Conservation (phyloP, 2,888 invertebrate species). For the Perithous albicinctus region DNA sequence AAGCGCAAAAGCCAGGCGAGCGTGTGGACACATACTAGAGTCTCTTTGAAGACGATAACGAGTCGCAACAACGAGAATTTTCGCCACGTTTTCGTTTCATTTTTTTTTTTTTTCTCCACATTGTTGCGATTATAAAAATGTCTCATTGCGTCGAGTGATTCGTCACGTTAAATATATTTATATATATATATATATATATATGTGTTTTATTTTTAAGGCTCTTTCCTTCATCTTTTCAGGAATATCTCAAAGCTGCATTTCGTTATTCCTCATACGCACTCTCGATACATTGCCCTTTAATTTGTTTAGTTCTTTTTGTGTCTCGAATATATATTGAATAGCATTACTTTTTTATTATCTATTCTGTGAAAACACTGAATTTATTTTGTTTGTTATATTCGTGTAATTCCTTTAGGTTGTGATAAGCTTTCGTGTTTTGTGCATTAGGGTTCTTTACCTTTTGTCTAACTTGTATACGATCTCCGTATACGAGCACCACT, state of each 20-base stretch:
- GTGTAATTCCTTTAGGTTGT: conserved; percentile 13
- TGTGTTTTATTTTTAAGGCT: conserved; percentile 24
- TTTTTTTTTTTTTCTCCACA: conserved; percentile 30
- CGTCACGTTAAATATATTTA: background rate
- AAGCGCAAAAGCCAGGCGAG: conserved; percentile 68
- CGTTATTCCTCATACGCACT: conserved; percentile 45
- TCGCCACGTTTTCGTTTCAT: background rate
- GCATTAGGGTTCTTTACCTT: conserved; percentile 83
- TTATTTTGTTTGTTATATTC: conserved; percentile 7
- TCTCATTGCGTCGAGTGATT: conserved; percentile 14
- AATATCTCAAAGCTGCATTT: conserved; percentile 43
- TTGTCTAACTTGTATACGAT: conserved; percentile 86
- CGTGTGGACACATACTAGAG: conserved; percentile 56
- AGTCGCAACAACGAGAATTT: conserved; percentile 50
- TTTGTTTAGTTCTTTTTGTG: conserved; percentile 4
- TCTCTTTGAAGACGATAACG: conserved; percentile 53
- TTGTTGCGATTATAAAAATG: conserved; percentile 22
- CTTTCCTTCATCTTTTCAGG: background rate
- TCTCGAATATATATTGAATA: conserved; percentile 12
- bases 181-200: no score
- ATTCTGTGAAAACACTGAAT: conserved; percentile 3
- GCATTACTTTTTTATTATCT: background rate
- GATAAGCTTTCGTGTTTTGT: conserved; percentile 58
- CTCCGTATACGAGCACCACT: conserved; percentile 86
- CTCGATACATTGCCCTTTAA: conserved; percentile 40